phyloP scores from a whole-genome alignment of 2,888 invertebrate genomes.

The Allolobophora icterica region DNA sequence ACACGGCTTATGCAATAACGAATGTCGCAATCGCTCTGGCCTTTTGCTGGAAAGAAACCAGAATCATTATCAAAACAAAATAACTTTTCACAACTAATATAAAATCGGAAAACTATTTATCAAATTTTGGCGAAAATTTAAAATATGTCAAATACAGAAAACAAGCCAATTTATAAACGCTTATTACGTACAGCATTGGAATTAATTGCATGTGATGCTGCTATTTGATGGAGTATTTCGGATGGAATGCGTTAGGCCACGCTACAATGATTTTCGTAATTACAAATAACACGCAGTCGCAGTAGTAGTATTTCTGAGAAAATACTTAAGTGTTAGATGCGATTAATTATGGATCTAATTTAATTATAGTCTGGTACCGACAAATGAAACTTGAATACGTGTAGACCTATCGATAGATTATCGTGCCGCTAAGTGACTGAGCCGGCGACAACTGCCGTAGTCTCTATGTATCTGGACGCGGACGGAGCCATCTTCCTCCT shows the following conservation, averaged over 20 bases:
- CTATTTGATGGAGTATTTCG: not conserved
- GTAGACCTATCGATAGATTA: not conserved
- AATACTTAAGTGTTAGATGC: not conserved
- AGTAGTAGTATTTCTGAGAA: not conserved
- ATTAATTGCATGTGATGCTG: not conserved
- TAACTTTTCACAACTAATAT: not conserved
- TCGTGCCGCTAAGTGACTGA: slow-evolving; percentile 2
- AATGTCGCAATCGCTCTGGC: not conserved
- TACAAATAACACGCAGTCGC: not conserved
- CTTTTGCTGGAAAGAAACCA: not conserved
- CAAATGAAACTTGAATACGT: not conserved
- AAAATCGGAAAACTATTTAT: not conserved
- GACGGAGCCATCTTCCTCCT: not conserved
- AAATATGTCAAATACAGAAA: not conserved
- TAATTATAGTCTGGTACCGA: not conserved
- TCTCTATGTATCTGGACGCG: slow-evolving; percentile 1
- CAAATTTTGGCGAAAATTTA: not conserved
- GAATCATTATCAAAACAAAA: not conserved
- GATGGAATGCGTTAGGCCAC: not conserved
- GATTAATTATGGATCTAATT: not conserved
- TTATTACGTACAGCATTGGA: not conserved
- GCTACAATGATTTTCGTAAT: not conserved
- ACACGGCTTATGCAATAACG: not conserved
- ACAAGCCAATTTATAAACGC: slow-evolving; percentile 4
- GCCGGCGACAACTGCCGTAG: not conserved